These are phyloP conservation scores for Lathronympha strigana DNA, from an alignment of 2,888 invertebrate genomes.

Conservation along the genomic window DNA sequence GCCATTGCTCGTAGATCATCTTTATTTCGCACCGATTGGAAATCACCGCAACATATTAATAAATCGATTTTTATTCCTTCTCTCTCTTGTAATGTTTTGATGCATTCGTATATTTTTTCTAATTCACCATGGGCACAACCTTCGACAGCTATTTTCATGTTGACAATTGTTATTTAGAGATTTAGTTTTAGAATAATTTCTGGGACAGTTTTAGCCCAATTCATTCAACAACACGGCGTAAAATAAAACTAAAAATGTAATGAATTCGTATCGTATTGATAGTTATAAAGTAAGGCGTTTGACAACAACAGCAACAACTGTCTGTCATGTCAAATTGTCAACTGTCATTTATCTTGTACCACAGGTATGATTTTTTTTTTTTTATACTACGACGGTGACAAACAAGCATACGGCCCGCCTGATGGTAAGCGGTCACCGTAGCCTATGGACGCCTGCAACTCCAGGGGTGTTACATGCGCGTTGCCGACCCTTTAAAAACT, in stretches of 20 bases:
- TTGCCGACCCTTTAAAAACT: too few species aligned
- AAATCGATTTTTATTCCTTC: slow-evolving; percentile 93
- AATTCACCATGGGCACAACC: slow-evolving; percentile 99
- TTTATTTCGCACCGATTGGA: slow-evolving; percentile 96
- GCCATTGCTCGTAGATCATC: slow-evolving; percentile 97
- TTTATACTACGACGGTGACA: too few species aligned
- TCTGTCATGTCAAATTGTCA: neutral
- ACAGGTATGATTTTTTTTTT: too few species aligned
- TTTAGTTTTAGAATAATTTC: neutral
- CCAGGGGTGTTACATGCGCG: too few species aligned
- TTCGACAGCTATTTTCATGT: slow-evolving; percentile 97
- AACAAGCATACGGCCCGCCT: too few species aligned
- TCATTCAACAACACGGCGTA: slow-evolving; percentile 9
- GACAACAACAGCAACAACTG: neutral
- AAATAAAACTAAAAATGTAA: neutral
- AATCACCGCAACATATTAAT: slow-evolving; percentile 98
- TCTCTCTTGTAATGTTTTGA: slow-evolving; percentile 89
- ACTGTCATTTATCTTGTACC: too few species aligned
- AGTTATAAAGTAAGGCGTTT: neutral
- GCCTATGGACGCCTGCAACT: too few species aligned
- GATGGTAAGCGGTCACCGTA: too few species aligned
- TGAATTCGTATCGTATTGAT: neutral
- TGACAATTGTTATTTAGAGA: slow-evolving; percentile 44
- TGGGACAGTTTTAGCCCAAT: neutral
- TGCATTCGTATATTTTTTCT: slow-evolving; percentile 96